phyloP scores from a whole-genome alignment of 2,113 vertebrate species.

The Mesembrinibis cayennensis region DNA sequence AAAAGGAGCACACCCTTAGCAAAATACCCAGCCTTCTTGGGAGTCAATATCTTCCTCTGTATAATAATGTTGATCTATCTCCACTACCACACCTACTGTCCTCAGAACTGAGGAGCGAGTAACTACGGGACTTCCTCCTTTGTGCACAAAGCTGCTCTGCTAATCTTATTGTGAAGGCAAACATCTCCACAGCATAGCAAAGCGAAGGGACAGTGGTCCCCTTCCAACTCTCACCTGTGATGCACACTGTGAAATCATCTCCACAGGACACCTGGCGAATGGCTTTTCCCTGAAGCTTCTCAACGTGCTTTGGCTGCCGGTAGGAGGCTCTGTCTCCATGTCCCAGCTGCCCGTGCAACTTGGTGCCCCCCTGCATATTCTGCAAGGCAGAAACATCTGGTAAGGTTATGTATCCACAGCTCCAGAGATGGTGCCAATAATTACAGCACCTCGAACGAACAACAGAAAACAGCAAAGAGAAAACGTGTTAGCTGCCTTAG shows the following conservation, averaged over 20 bases:
- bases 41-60: background rate
- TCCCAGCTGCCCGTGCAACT: slow-evolving; percentile 94
- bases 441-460: background rate
- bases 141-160: background rate
- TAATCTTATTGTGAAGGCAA: background rate
- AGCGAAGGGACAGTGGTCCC: background rate
- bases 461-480: background rate
- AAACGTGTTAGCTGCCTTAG: background rate
- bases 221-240: slow-evolving; percentile 82
- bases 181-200: background rate
- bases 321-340: slow-evolving; percentile 97
- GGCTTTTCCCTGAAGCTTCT: slow-evolving; percentile 92
- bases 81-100: background rate
- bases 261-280: slow-evolving; percentile 94
- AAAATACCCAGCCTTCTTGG: background rate
- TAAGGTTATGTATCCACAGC: background rate
- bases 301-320: slow-evolving; percentile 92
- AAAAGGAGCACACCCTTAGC: background rate
- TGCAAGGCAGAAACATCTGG: slow-evolving; percentile 61
- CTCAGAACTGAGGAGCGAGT: background rate
- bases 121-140: background rate
- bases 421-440: background rate
- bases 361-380: slow-evolving; percentile 96
- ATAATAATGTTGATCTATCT: background rate
- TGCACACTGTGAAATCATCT: slow-evolving; percentile 93